phyloP scores from a whole-genome alignment of 1,140 invertebrate genomes.

The Meloidogyne chitwoodi region DNA sequence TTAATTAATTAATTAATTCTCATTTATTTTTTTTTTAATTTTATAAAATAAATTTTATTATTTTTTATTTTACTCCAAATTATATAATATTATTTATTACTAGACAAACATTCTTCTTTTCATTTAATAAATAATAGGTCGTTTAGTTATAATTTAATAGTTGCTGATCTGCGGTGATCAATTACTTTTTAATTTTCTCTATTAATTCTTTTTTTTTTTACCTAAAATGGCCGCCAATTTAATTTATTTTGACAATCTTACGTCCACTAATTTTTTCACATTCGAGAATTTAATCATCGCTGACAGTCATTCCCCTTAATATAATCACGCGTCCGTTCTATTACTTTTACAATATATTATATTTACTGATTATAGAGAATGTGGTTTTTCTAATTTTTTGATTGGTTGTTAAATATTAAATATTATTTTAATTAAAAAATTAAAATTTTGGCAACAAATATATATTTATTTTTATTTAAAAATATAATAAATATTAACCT shows the following conservation, averaged over 20 bases:
- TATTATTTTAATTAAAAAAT: background rate
- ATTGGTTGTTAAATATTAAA: background rate
- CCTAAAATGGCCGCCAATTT: background rate
- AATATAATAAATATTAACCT: background rate
- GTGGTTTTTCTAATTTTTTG: background rate
- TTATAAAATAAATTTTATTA: no score
- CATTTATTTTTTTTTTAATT: background rate
- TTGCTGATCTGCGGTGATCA: background rate
- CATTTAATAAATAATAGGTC: background rate
- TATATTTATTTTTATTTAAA: background rate
- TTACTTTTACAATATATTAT: background rate
- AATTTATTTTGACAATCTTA: background rate
- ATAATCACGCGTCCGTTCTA: background rate
- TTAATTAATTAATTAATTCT: background rate
- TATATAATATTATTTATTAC: no score
- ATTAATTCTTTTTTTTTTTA: background rate
- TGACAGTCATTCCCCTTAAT: background rate
- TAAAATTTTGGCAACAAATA: background rate
- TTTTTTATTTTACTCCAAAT: no score
- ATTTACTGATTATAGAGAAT: background rate
- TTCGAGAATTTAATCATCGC: background rate
- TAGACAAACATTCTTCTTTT: background rate
- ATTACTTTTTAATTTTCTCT: background rate
- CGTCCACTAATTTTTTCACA: background rate
- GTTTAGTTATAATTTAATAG: background rate